Evolutionary conservation across 2,113 vertebrate species (phyloP).

Genomic region (Corythoichthys intestinalis): DNA sequence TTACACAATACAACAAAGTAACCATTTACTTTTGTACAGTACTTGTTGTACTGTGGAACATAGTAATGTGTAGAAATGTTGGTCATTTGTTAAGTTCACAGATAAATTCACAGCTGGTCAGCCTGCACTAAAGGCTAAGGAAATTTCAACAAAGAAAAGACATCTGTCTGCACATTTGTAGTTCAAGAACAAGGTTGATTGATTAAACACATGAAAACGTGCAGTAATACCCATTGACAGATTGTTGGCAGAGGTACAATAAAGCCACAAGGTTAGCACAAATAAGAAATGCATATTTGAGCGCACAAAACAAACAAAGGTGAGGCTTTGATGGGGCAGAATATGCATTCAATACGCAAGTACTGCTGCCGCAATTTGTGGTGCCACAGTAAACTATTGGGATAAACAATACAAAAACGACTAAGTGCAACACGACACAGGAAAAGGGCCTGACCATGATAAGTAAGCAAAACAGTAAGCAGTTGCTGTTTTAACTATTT

Average conservation of each 20-base stretch:
- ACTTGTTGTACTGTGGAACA: background rate
- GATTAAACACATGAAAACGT: background rate
- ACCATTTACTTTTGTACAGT: background rate
- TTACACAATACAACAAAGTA: background rate
- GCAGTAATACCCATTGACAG: background rate
- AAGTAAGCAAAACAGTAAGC: background rate
- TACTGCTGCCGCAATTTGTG: background rate
- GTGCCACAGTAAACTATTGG: background rate
- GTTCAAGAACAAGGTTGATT: background rate
- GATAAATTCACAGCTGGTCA: background rate
- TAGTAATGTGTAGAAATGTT: background rate
- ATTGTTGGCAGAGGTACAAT: background rate
- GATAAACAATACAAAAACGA: background rate
- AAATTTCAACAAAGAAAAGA: background rate
- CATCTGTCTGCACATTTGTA: background rate
- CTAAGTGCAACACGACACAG: background rate
- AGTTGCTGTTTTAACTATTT: too few species aligned
- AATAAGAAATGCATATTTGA: background rate
- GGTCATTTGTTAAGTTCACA: background rate
- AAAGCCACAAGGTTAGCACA: background rate
- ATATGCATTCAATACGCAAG: conserved; percentile 6
- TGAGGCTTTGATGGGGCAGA: background rate
- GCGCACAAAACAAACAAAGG: background rate
- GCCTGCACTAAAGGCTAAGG: background rate
- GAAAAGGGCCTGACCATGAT: background rate